phyloP scores from a whole-genome alignment of 2,888 invertebrate genomes.

The Mycalesis mineus region DNA sequence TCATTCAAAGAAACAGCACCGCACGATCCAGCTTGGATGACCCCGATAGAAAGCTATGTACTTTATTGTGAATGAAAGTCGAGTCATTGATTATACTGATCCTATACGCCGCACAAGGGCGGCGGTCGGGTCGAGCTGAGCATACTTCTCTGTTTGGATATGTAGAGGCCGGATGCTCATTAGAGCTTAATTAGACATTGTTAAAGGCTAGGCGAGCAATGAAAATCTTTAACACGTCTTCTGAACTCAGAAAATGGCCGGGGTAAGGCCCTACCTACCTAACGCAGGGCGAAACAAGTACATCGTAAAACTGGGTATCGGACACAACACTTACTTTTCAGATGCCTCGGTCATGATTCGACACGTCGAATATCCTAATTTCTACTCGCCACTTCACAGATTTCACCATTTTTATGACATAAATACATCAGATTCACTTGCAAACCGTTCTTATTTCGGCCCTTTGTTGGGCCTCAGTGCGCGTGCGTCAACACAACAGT shows the following conservation, averaged over 20 bases:
- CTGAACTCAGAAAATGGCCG: constrained; percentile 72
- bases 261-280: constrained; percentile 67
- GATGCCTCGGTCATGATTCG: constrained; percentile 94
- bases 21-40: constrained; percentile 59
- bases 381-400: constrained; percentile 88
- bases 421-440: constrained; percentile 82
- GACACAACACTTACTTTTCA: constrained; percentile 87
- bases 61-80: constrained; percentile 73
- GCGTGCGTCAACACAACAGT: constrained; percentile 72
- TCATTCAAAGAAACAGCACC: constrained; percentile 52
- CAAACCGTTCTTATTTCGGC: constrained; percentile 72
- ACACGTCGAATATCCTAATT: constrained; percentile 90
- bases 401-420: constrained; percentile 91
- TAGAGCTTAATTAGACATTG: constrained; percentile 26
- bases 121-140: constrained; percentile 52
- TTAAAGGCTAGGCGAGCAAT: constrained; percentile 36
- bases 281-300: constrained; percentile 58
- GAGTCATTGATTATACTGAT: constrained; percentile 69
- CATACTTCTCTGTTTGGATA: constrained; percentile 34
- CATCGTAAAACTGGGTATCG: constrained; percentile 53
- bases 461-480: constrained; percentile 77
- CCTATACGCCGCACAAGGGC: constrained; percentile 59
- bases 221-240: constrained; percentile 47
- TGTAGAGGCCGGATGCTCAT: constrained; percentile 12
- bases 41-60: constrained; percentile 63